Base-by-base conservation (phyloP, 2,888 invertebrate species). In the Nomada goodeniana region DNA sequence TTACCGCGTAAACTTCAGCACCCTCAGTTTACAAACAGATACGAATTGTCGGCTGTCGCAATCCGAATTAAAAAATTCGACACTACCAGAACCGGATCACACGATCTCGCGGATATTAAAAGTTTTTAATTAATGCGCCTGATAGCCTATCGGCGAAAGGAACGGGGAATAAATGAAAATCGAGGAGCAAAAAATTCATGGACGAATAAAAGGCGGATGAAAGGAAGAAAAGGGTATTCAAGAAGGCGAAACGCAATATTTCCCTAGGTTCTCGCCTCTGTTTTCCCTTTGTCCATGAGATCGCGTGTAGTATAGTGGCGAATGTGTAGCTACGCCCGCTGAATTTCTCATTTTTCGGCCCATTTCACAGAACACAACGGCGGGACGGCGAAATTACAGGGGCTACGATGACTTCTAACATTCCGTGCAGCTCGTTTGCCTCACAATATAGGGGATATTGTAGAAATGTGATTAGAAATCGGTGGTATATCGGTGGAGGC, bases 181-280 rank as follows among this genome's bases (percentile, higher is more conserved):
- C 60, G 47, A 53, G 52, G 52, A 11, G 71, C 15, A 23, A 44
- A 50, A 47, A 29, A 52, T 65, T 20, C 42, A 53, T 52, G 44
- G 63, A 1, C n/a, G 11, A 20, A 11, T 4, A 44, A n/a, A 65
- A 18, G 15, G 60, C 10, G 57, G 36, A 60, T 44, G 20, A n/a
- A 61, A 64, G 26, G 23, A 11, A 26, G 7, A 50, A 26, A 29
- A 10, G 53, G 44, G 61, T 53, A 63, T 61, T 50, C 26, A 55
- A 73, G 72, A 57, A 29, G 52, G 63, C 57, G 76, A 44, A 75
- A 75, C 76, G 64, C 55, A 67, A 73, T 75, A 69, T 74, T 75
- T 50, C n/a, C 13, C 44, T 29, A 42, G 15, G 42, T 61, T 73
- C 55, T 15, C 55, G 26, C 65, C 59, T 9, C 47, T 20, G 64